Percentiles rank a stretch among this genome's conserved stretches.
Conservation (phyloP, 2,888 invertebrate species). For the Patella depressa region DNA sequence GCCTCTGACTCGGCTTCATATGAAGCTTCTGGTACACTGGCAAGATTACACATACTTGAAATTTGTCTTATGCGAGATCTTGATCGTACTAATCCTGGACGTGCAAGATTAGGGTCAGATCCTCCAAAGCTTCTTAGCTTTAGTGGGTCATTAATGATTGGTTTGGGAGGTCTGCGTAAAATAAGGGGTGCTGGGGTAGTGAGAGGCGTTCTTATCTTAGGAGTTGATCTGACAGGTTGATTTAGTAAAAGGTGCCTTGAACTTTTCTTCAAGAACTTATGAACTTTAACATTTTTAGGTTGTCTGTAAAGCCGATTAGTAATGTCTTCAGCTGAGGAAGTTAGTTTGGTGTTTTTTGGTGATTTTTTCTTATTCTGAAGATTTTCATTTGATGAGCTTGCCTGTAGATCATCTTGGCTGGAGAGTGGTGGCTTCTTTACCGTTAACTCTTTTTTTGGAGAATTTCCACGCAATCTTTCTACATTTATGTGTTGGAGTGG, state of each 20-base stretch:
- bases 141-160: conserved; percentile 5
- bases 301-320: conserved; percentile 53
- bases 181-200: background rate
- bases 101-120: conserved; percentile 27
- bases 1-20: conserved; percentile 47
- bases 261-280: conserved; percentile 1
- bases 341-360: conserved; percentile 24
- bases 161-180: conserved; percentile 17
- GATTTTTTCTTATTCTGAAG: conserved; percentile 35
- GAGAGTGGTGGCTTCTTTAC: background rate
- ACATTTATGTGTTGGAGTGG: background rate
- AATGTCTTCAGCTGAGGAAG: conserved; percentile 39
- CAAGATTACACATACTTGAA: conserved; percentile 56
- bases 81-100: conserved; percentile 9
- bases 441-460: background rate
- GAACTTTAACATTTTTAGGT: conserved; percentile 18
- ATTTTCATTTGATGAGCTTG: conserved; percentile 18
- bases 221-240: background rate
- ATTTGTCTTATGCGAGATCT: conserved; percentile 42
- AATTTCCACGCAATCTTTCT: background rate
- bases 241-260: background rate
- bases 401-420: too few species aligned
- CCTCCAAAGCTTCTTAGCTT: conserved; percentile 21
- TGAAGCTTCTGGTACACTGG: conserved; percentile 61
- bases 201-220: conserved; percentile 23